Evolutionary conservation across 2,888 invertebrate genomes (phyloP), one percentile per base, ranked within the genome.

Genomic region (Periphyllus acericola): DNA sequence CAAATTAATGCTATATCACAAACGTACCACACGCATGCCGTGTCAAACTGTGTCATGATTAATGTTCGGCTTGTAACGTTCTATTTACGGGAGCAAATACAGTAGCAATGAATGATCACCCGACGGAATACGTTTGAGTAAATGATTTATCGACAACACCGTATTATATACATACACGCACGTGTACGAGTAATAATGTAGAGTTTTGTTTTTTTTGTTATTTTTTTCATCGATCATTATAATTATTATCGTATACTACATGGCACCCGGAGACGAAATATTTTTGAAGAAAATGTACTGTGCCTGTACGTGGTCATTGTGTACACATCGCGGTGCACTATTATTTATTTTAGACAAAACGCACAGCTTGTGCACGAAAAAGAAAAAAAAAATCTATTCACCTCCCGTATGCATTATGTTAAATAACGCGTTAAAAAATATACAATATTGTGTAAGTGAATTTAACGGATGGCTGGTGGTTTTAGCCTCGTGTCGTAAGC

Each of bases 81-180:
- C 75, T 76, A 76, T 76, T 76, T 46, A 84, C 19, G 46, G 46
- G 66, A 66, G 40, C 32, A 32, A 84, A n/a, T n/a, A 84, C 83
- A 84, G 84, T 84, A 84, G 84, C 84, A 60, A 75, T 83, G 75
- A 83, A 83, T 66, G 40, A 60, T 83, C 19, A 75, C 60, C 60
- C 14, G 29, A 60, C 21, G n/a, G 25, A 36, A 76, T 14, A 25
- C 25, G 46, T 84, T 84, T 66, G 46, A 68, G 68, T 84, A 76
- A 76, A 84, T 84, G 84, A 84, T 84, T 84, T 66, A 76, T 76
- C 40, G 80, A 32, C 52, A 32, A 17, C 29, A 34, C 34, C 0
- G 1, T 36, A 46, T 14, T 46, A 46, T 46, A 46, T 36, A 14
- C 1, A 14, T 46, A 46, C 46, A 14, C 11, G n/a, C n/a, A n/a